Conservation (phyloP, 2,888 invertebrate genomes). For the Hecatera dysodea region DNA sequence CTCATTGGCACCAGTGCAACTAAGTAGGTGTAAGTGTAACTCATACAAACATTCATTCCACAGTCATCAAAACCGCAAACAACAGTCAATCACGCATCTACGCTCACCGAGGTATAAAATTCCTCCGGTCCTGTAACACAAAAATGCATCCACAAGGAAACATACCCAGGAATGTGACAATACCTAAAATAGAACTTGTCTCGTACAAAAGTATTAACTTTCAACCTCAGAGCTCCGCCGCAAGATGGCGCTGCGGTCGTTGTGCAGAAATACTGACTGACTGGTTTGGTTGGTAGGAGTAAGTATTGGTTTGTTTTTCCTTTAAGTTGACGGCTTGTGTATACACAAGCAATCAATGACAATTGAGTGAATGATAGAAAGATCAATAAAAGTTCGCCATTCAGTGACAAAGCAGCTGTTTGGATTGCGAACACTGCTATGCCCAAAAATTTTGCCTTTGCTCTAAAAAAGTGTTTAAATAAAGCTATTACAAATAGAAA, state of each 20-base stretch:
- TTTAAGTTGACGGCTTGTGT: background rate
- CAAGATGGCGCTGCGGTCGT: constrained; percentile 49
- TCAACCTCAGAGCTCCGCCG: constrained; percentile 42
- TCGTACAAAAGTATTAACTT: constrained; percentile 44
- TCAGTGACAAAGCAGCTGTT: background rate
- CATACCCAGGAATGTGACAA: constrained; percentile 41
- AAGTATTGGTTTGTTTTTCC: constrained; percentile 18
- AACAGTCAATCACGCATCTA: background rate
- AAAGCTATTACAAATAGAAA: too few species aligned
- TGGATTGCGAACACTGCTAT: too few species aligned
- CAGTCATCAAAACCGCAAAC: background rate
- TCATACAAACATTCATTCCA: background rate
- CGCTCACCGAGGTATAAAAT: constrained; percentile 1
- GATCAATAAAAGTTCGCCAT: background rate
- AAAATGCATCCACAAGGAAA: constrained; percentile 27
- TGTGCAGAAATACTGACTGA: constrained; percentile 58
- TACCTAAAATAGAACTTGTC: constrained; percentile 34
- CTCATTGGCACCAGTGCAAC: background rate
- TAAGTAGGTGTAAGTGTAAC: background rate
- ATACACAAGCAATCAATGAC: background rate
- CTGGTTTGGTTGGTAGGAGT: constrained; percentile 56
- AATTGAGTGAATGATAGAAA: background rate
- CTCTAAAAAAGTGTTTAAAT: too few species aligned
- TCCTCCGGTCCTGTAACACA: constrained; percentile 16
- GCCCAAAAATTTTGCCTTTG: too few species aligned